Percentiles rank a stretch among this genome's conserved stretches.
Evolutionary conservation across 92 coral and sea anemone species (phyloP).

Genomic region (Palythoa heliodiscus): DNA sequence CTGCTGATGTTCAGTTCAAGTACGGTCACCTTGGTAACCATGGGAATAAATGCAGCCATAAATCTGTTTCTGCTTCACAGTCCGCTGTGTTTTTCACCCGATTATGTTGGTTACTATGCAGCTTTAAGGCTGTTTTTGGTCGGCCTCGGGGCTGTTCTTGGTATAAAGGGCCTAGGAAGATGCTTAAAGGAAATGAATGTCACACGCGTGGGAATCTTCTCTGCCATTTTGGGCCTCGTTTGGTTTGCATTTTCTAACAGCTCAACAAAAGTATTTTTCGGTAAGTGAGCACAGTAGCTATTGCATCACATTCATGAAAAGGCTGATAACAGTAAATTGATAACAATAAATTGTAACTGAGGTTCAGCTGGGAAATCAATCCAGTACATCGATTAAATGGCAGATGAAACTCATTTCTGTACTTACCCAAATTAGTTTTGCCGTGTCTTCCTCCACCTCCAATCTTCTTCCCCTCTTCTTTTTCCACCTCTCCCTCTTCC

Average conservation of each 20-base stretch:
- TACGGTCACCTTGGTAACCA: conserved; percentile 23
- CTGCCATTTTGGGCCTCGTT: conserved; percentile 47
- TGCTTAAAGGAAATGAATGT: conserved; percentile 60
- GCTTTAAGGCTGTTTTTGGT: conserved; percentile 59
- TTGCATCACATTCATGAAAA: too few species aligned
- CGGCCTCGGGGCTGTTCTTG: conserved; percentile 69
- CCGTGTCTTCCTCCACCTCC: too few species aligned
- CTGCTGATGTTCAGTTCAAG: conserved; percentile 47
- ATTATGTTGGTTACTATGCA: conserved; percentile 64
- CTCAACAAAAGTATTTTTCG: conserved; percentile 50
- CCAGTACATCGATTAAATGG: too few species aligned
- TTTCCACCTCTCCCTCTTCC: too few species aligned
- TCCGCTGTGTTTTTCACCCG: conserved; percentile 76
- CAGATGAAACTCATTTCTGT: too few species aligned
- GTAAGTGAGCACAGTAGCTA: conserved; percentile 41
- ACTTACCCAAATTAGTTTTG: too few species aligned
- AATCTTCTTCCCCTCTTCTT: too few species aligned
- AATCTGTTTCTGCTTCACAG: conserved; percentile 61
- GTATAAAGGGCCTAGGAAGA: conserved; percentile 60
- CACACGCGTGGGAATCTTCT: conserved; percentile 56
- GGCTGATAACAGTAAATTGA: too few species aligned
- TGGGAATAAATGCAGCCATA: conserved; percentile 42
- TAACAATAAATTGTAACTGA: too few species aligned
- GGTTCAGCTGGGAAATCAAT: not conserved
- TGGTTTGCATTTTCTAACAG: conserved; percentile 52